Base-by-base conservation (phyloP, 2,113 vertebrate species). In the Calypte anna region DNA sequence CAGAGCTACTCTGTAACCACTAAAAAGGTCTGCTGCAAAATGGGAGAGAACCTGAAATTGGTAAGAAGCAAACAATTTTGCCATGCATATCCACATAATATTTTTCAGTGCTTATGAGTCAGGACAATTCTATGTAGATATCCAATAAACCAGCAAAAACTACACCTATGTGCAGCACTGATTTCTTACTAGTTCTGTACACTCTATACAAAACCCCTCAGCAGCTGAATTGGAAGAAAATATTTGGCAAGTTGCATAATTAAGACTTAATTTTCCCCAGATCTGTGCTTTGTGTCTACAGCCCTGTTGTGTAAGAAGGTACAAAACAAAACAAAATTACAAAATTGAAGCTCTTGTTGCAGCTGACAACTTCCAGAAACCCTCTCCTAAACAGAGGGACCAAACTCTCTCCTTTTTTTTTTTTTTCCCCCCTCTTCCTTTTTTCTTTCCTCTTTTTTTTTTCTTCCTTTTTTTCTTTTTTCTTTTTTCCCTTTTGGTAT, bases 11-110 rank as follows among this genome's bases (percentile, higher is more conserved):
- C 36, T 73, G 33, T 25, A 69, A 9, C 19, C 11, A 3, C 18
- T 33, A 11, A 73, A 89, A 92, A 43, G 8, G 25, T 48, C 33
- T 1, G 16, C 31, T 21, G 36, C 33, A 85, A 84, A 94, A 82
- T 22, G 11, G 74, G 50, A 28, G 7, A 54, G 61, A 38, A 23
- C 54, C 30, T 30, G 12, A 68, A 63, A 36, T n/a, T 43, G 38
- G 23, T 46, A 57, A 51, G 31, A 62, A 82, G 50, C 38, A 50
- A 90, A 30, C 7, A 25, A 28, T 53, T 82, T 79, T 44, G 16
- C 63, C 22, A 12, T 12, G 22, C 4, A 5, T 14, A 33, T 3
- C 14, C 17, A 44, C 31, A 3, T 0, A 0, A 0, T 55, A 24
- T 19, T 68, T 81, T 81, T 53, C 44, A 67, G 2, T 43, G 48